Conservation (phyloP, 1,140 invertebrate species). For the Fopius arisanus region DNA sequence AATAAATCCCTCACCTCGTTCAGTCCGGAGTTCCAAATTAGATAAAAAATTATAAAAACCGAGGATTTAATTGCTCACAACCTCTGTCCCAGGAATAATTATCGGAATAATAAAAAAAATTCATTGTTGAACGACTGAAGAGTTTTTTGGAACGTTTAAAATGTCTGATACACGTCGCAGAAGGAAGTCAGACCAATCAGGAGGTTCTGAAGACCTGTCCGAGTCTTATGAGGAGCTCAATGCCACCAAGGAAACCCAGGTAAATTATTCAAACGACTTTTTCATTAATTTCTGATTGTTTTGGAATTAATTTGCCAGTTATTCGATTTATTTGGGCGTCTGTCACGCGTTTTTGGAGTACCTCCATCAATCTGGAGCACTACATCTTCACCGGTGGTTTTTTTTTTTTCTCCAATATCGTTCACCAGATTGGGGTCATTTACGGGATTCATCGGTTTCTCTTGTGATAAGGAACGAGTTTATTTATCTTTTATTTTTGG, state of each 20-base stretch:
- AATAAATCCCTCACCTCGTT: neutral
- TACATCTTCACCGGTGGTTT: neutral
- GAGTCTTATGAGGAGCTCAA: conserved; percentile 59
- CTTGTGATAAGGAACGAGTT: neutral
- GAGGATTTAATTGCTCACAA: neutral
- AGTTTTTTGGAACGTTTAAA: conserved; percentile 23
- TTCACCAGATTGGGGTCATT: neutral
- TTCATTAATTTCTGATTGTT: neutral
- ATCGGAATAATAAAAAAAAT: neutral
- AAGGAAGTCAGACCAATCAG: conserved; percentile 56
- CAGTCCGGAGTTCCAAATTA: neutral
- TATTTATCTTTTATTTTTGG: neutral
- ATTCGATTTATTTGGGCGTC: neutral
- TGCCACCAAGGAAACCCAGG: conserved; percentile 57
- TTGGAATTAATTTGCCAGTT: neutral
- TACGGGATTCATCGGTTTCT: neutral
- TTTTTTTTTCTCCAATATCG: neutral
- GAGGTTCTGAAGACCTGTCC: conserved; percentile 59
- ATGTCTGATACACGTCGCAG: conserved; percentile 61
- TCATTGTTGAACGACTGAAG: neutral
- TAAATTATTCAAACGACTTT: conserved; percentile 36
- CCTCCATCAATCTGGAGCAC: neutral
- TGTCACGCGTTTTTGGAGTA: neutral
- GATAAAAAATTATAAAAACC: neutral
- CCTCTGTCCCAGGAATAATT: neutral